phyloP scores from a whole-genome alignment of 2,888 invertebrate genomes.

The Acleris holmiana region DNA sequence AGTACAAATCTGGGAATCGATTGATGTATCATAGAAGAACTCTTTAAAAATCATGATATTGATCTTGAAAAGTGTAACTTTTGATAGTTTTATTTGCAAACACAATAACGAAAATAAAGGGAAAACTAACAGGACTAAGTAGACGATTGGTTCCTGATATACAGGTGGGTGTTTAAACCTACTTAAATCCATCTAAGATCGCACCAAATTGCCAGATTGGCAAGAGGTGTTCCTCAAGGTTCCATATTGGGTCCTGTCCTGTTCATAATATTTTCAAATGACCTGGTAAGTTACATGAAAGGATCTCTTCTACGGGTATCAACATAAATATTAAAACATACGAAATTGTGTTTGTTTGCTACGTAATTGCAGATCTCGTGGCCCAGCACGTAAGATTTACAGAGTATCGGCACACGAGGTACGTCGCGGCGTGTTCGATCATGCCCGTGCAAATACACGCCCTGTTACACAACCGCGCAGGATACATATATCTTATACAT shows the following conservation, averaged over 20 bases:
- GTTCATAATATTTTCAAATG: conserved; percentile 6
- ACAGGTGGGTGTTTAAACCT: too few relatives aligned
- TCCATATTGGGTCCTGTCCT: conserved; percentile 13
- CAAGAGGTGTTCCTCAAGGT: conserved; percentile 7
- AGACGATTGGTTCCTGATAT: too few relatives aligned
- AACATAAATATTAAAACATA: too few relatives aligned
- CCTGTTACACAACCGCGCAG: background rate
- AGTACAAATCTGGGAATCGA: too few relatives aligned
- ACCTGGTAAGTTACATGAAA: background rate
- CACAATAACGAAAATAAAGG: too few relatives aligned
- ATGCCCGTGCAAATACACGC: conserved; percentile 19
- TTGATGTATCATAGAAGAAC: too few relatives aligned
- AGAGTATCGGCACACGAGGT: conserved; percentile 16
- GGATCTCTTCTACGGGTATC: background rate
- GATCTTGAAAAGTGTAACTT: too few relatives aligned
- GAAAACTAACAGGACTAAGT: too few relatives aligned
- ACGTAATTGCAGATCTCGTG: background rate
- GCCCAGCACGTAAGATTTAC: conserved; percentile 27
- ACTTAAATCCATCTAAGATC: too few relatives aligned
- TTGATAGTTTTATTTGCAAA: too few relatives aligned
- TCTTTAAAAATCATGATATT: too few relatives aligned
- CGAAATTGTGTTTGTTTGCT: background rate
- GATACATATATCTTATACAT: background rate
- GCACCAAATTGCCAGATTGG: background rate
- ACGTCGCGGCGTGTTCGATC: conserved; percentile 21